Conservation (phyloP, 2,888 invertebrate species). For the Chrysina gloriosa region DNA sequence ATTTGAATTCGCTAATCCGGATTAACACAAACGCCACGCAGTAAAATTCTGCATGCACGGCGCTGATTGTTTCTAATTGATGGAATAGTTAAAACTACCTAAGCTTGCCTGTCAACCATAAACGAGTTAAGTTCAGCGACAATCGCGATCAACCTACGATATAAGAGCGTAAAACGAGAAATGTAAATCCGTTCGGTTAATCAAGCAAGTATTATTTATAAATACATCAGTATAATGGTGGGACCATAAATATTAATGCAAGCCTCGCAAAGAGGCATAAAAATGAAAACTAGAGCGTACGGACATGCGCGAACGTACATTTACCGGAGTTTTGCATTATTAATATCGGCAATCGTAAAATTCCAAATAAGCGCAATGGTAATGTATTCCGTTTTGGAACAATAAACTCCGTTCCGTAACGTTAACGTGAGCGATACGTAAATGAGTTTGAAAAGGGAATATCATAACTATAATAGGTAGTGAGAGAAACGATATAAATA, state of each 20-base stretch:
- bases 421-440: not conserved
- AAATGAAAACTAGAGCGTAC: not conserved
- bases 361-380: slow-evolving; percentile 31
- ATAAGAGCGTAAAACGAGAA: not conserved
- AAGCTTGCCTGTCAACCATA: too few relatives aligned
- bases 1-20: too few relatives aligned
- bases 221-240: not conserved
- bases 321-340: slow-evolving; percentile 10
- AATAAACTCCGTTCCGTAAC: slow-evolving; percentile 32
- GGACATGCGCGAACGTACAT: too few relatives aligned
- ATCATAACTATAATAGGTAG: not conserved
- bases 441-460: not conserved
- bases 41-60: too few relatives aligned
- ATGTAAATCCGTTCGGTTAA: not conserved
- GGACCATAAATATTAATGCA: not conserved
- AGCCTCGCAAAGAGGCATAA: not conserved
- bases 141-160: not conserved
- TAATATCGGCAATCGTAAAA: slow-evolving; percentile 33
- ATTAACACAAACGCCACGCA: too few relatives aligned
- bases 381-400: slow-evolving; percentile 33
- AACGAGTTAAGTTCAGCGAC: too few relatives aligned
- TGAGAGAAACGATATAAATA: not conserved
- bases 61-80: too few relatives aligned
- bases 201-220: slow-evolving; percentile 4
- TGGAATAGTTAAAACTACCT: too few relatives aligned